phyloP scores from a whole-genome alignment of 2,113 vertebrate genomes.

The Plectropomus leopardus region DNA sequence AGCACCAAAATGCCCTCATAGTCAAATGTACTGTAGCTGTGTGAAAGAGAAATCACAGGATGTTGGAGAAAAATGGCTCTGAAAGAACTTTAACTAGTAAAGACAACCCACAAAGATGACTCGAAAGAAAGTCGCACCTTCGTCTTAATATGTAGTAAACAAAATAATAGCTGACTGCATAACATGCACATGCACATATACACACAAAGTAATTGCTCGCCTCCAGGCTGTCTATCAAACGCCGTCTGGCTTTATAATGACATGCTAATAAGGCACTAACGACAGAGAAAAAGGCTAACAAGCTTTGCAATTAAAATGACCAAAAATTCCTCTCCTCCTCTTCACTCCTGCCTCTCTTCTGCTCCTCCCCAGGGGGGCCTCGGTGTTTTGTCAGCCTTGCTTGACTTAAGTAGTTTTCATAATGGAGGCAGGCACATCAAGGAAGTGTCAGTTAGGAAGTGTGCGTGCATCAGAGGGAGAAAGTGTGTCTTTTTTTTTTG shows the following conservation, averaged over 20 bases:
- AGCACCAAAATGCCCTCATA: neutral
- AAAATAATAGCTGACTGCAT: slow-evolving; percentile 10
- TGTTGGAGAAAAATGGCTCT: neutral
- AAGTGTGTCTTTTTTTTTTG: slow-evolving; percentile 39
- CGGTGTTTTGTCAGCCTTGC: slow-evolving; percentile 35
- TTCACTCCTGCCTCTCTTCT: neutral
- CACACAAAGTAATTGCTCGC: slow-evolving; percentile 13
- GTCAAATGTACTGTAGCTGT: neutral
- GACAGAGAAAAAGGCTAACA: slow-evolving; percentile 37
- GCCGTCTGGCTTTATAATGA: slow-evolving; percentile 45
- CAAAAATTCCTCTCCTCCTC: slow-evolving; percentile 31
- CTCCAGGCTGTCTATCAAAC: slow-evolving; percentile 57
- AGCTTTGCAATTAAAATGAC: slow-evolving; percentile 68
- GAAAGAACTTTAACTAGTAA: neutral
- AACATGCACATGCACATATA: slow-evolving; percentile 11
- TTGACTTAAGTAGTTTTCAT: slow-evolving; percentile 35
- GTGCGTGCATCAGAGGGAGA: neutral
- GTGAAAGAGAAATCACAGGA: neutral
- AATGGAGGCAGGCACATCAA: slow-evolving; percentile 42
- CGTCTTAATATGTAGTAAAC: slow-evolving; percentile 29
- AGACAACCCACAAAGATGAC: neutral
- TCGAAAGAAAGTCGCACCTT: neutral
- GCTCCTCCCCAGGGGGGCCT: slow-evolving; percentile 9
- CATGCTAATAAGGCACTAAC: slow-evolving; percentile 63
- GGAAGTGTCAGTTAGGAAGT: slow-evolving; percentile 20